phyloP scores from a whole-genome alignment of 2,888 invertebrate genomes.

The Mechanitis messenoides region DNA sequence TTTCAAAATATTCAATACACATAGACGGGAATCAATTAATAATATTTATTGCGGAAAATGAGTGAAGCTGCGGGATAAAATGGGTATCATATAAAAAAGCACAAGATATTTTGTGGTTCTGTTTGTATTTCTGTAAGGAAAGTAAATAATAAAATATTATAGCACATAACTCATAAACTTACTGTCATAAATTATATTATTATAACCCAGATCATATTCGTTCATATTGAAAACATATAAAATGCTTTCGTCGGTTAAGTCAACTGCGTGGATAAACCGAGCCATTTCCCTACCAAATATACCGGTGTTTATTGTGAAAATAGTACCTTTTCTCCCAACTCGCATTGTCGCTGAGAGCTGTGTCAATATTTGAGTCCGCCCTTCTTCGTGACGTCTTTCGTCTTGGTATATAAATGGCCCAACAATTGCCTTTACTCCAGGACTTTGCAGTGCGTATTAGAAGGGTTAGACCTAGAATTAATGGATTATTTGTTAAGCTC shows the following conservation, averaged over 20 bases:
- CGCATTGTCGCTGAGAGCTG: constrained; percentile 56
- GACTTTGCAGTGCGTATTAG: constrained; percentile 24
- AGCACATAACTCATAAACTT: not conserved
- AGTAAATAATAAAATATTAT: not conserved
- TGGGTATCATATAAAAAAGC: too few species aligned
- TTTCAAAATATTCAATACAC: too few species aligned
- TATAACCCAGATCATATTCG: constrained; percentile 1
- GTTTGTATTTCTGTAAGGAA: too few species aligned
- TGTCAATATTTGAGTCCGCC: constrained; percentile 51
- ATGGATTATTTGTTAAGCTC: constrained; percentile 23
- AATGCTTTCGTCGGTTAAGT: constrained; percentile 12
- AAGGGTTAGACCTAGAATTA: constrained; percentile 28
- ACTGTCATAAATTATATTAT: constrained; percentile 3
- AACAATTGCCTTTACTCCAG: constrained; percentile 25
- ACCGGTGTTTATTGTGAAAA: constrained; percentile 52
- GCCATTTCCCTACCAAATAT: constrained; percentile 47
- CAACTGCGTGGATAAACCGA: constrained; percentile 21
- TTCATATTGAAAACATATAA: constrained; percentile 9
- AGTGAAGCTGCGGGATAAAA: too few species aligned
- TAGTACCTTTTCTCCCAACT: constrained; percentile 43
- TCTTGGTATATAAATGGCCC: constrained; percentile 24
- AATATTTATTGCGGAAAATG: too few species aligned
- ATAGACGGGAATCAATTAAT: too few species aligned
- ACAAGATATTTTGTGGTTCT: too few species aligned
- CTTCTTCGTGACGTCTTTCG: constrained; percentile 32